These are phyloP conservation scores for Corapipo altera DNA, from an alignment of 2,113 vertebrate species.

Conservation along the genomic window DNA sequence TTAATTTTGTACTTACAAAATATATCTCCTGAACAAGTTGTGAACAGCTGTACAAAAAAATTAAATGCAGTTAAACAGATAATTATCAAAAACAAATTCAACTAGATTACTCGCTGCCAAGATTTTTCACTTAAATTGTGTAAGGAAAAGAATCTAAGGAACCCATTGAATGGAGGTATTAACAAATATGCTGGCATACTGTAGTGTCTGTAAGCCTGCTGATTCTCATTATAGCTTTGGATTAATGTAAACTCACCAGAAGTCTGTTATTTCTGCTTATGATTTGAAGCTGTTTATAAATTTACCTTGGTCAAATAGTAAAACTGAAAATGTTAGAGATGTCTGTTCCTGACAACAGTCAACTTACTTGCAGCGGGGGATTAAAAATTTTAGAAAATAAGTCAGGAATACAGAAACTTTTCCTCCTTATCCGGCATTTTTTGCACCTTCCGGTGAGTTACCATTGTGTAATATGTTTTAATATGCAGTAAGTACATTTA, in stretches of 20 bases:
- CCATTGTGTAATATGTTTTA: neutral
- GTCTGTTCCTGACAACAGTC: neutral
- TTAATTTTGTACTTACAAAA: neutral
- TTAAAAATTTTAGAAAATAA: neutral
- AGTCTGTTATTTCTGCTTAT: neutral
- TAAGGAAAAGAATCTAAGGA: neutral
- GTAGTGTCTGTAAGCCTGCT: neutral
- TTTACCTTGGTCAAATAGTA: neutral
- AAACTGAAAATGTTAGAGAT: neutral
- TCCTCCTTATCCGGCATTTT: neutral
- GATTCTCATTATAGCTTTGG: neutral
- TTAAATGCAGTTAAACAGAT: neutral
- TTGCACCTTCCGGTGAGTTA: neutral
- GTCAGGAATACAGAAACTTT: neutral
- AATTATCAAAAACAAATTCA: conserved; percentile 6
- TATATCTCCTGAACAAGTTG: neutral
- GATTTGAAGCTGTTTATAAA: neutral
- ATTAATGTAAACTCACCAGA: neutral
- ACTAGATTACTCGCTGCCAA: neutral
- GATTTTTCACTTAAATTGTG: neutral
- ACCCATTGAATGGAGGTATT: neutral
- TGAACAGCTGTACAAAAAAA: neutral
- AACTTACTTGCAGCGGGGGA: neutral
- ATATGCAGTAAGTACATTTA: neutral
- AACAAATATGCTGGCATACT: neutral